Evolutionary conservation across 2,888 invertebrate genomes (phyloP).

Genomic region (Drosophila neoperkinsi): DNA sequence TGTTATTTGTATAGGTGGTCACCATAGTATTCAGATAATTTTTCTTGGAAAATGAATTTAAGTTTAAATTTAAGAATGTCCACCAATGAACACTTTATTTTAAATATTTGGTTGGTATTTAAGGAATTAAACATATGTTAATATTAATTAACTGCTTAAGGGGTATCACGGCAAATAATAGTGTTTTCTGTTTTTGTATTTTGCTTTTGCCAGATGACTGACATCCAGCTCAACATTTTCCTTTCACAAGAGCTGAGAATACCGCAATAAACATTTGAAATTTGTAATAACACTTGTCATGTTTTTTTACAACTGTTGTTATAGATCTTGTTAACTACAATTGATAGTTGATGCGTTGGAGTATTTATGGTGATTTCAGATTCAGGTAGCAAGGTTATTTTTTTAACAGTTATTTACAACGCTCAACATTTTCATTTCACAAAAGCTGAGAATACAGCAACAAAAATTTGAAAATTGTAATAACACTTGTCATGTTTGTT

Average conservation of each 20-base stretch:
- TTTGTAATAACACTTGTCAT: not conserved
- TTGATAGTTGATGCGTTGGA: not conserved
- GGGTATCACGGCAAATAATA: not conserved
- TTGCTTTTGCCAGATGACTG: conserved; percentile 5
- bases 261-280: not conserved
- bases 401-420: not conserved
- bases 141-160: not conserved
- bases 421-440: conserved; percentile 9
- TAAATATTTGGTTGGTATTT: not conserved
- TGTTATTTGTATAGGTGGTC: not conserved
- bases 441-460: not conserved
- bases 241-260: not conserved
- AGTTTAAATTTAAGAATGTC: not conserved
- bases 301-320: not conserved
- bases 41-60: not conserved
- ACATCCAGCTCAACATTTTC: conserved; percentile 14
- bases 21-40: not conserved
- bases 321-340: not conserved
- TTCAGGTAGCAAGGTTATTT: not conserved
- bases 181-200: not conserved
- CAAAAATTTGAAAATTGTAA: not conserved
- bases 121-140: not conserved
- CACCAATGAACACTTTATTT: not conserved
- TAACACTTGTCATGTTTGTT: not conserved
- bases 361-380: not conserved